phyloP scores from a whole-genome alignment of 2,113 vertebrate species.

The Nerophis ophidion region DNA sequence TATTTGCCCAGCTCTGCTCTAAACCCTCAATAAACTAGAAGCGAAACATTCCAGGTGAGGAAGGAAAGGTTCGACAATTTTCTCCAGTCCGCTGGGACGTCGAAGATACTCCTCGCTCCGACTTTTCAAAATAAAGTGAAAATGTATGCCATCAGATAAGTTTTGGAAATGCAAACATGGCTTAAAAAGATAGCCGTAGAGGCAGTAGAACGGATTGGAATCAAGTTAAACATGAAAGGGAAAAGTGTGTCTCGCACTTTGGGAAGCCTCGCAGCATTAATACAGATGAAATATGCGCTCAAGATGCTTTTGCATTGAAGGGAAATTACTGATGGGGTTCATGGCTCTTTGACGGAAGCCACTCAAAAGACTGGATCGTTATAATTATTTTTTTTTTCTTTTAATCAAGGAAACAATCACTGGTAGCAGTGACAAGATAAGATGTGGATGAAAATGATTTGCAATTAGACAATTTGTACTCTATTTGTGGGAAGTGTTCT shows the following conservation, averaged over 20 bases:
- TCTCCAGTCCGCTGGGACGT: neutral
- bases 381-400: no score
- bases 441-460: no score
- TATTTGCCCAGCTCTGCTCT: no score
- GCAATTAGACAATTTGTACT: no score
- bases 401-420: no score
- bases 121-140: conserved; percentile 2
- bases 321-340: no score
- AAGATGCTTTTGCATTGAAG: neutral
- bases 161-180: neutral
- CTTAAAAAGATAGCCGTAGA: neutral
- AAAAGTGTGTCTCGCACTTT: conserved; percentile 1
- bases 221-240: neutral
- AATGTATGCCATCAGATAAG: neutral
- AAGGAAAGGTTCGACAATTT: neutral
- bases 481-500: no score
- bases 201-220: neutral
- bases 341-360: no score
- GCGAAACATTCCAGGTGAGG: no score
- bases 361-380: no score
- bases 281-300: neutral
- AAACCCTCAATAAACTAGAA: no score
- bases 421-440: no score
- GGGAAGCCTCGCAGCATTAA: neutral
- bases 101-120: neutral